These are phyloP conservation scores for Hucho hucho DNA, from an alignment of 2,113 vertebrate species.

Conservation along the genomic window DNA sequence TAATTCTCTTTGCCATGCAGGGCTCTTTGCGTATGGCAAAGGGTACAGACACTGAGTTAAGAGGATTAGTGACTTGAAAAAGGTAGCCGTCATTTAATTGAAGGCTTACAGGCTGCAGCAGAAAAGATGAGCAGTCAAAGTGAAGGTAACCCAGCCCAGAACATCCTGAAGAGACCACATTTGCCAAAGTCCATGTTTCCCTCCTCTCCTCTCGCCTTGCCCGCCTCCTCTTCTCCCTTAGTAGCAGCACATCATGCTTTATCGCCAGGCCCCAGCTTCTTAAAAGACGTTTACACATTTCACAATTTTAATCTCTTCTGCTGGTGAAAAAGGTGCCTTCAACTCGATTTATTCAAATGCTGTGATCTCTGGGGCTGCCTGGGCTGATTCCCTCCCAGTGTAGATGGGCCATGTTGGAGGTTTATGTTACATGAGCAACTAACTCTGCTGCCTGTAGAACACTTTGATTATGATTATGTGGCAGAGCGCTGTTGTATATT, in stretches of 20 bases:
- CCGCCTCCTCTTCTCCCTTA: constrained; percentile 64
- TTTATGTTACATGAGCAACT: constrained; percentile 48
- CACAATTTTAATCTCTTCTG: constrained; percentile 73
- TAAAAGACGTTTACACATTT: constrained; percentile 80
- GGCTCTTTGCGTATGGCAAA: constrained; percentile 53
- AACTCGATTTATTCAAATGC: constrained; percentile 72
- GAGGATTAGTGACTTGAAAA: constrained; percentile 82
- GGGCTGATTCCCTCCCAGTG: constrained; percentile 41
- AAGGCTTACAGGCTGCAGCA: constrained; percentile 76
- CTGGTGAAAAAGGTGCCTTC: constrained; percentile 70
- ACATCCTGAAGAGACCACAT: constrained; percentile 73
- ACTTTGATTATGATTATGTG: constrained; percentile 45
- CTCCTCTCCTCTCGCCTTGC: constrained; percentile 40
- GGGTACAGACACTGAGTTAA: constrained; percentile 73
- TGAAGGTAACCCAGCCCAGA: constrained; percentile 77
- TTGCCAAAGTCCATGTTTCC: constrained; percentile 69
- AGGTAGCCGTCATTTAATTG: constrained; percentile 82
- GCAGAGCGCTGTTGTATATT: constrained; percentile 21
- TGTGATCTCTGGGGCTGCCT: constrained; percentile 68
- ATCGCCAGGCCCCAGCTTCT: constrained; percentile 81
- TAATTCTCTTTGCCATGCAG: constrained; percentile 10
- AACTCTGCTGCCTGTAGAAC: constrained; percentile 41
- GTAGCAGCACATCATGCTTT: constrained; percentile 68
- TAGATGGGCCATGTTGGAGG: constrained; percentile 39
- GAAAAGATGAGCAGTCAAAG: constrained; percentile 77